phyloP scores from a whole-genome alignment of 2,888 invertebrate genomes.

The Tholera decimalis region DNA sequence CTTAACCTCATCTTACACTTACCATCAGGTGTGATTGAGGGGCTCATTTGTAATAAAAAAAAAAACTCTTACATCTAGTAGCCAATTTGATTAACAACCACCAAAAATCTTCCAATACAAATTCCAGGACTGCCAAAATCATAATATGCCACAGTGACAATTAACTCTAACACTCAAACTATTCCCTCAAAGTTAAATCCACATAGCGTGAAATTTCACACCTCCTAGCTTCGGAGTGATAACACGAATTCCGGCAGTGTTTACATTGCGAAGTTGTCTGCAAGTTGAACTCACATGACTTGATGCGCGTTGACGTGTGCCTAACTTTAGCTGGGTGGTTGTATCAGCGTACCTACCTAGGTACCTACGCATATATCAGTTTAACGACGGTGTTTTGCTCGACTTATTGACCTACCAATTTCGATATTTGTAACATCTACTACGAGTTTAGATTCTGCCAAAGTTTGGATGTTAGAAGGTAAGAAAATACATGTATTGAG shows the following conservation, averaged over 20 bases:
- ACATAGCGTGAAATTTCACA: constrained; percentile 59
- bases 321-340: constrained; percentile 25
- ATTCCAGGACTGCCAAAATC: constrained; percentile 5
- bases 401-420: neutral
- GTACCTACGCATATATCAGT: too few species aligned
- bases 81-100: neutral
- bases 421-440: too few species aligned
- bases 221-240: constrained; percentile 46
- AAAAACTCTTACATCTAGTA: too few species aligned
- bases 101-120: neutral
- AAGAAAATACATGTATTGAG: too few species aligned
- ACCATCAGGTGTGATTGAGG: too few species aligned
- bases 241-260: constrained; percentile 56
- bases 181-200: constrained; percentile 38
- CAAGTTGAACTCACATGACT: constrained; percentile 64
- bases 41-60: too few species aligned
- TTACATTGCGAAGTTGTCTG: constrained; percentile 63
- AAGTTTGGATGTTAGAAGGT: too few species aligned
- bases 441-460: too few species aligned
- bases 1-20: too few species aligned
- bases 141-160: constrained; percentile 27
- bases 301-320: constrained; percentile 53
- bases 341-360: accelerated
- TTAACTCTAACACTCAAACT: constrained; percentile 41
- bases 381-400: neutral